Evolutionary conservation across 2,888 invertebrate species (phyloP).

Genomic region (Limenitis arthemis): DNA sequence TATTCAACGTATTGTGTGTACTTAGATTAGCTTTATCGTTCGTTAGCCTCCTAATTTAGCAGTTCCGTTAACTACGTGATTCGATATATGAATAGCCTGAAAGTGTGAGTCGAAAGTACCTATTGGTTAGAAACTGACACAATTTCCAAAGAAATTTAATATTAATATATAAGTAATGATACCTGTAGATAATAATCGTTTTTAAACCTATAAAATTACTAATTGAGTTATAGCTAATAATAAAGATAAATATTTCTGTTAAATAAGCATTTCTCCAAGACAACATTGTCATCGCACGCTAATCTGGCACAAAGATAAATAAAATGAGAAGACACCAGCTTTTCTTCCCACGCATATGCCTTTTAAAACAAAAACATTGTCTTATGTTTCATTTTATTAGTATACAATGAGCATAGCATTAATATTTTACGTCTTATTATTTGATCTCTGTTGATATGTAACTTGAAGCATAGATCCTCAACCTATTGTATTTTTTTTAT

Average conservation of each 20-base stretch:
- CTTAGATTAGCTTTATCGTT: slow-evolving; percentile 25
- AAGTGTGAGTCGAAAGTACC: not conserved
- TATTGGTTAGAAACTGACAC: slow-evolving; percentile 2
- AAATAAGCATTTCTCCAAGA: not conserved
- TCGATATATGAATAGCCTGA: slow-evolving; percentile 4
- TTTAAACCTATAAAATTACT: no score
- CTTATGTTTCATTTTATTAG: slow-evolving; percentile 1
- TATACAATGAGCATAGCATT: not conserved
- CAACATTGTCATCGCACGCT: slow-evolving; percentile 4
- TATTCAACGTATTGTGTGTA: slow-evolving; percentile 24
- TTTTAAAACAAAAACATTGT: slow-evolving; percentile 5
- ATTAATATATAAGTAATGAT: no score
- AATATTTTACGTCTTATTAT: not conserved
- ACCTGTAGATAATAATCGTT: no score
- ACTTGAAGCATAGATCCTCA: no score
- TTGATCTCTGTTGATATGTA: not conserved
- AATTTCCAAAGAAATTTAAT: not conserved
- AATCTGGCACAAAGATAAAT: slow-evolving; percentile 8
- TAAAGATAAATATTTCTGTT: not conserved
- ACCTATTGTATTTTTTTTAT: no score
- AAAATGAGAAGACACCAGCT: slow-evolving; percentile 4
- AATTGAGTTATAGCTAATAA: no score
- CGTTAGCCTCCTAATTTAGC: slow-evolving; percentile 18
- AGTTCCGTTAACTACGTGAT: slow-evolving; percentile 15
- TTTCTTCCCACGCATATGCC: slow-evolving; percentile 6